Percentiles rank a stretch among this genome's conserved stretches.
Evolutionary conservation across 2,888 invertebrate genomes (phyloP).

Genomic region (Melinaea marsaeus): DNA sequence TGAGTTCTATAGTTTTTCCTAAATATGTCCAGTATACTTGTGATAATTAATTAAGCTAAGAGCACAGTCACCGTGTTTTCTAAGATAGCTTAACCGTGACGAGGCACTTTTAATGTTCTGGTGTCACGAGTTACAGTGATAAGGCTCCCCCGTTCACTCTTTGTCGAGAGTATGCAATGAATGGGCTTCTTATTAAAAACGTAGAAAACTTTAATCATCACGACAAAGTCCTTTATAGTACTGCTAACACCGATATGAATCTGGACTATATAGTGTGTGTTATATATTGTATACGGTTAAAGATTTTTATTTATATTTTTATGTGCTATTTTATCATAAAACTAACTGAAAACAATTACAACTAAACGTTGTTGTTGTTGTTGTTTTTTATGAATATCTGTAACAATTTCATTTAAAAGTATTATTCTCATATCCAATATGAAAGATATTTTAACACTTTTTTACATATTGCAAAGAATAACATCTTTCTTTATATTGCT

Average conservation of each 20-base stretch:
- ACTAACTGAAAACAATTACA: too few species aligned
- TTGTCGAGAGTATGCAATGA: conserved; percentile 61
- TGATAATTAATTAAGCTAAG: conserved; percentile 71
- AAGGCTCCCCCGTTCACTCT: conserved; percentile 56
- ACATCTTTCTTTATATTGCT: too few species aligned
- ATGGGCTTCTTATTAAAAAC: conserved; percentile 71
- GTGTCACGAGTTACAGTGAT: conserved; percentile 70
- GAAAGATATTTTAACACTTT: too few species aligned
- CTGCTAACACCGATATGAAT: conserved; percentile 45
- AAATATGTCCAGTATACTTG: conserved; percentile 35
- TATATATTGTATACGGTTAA: too few species aligned
- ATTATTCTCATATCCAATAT: too few species aligned
- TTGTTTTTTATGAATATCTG: too few species aligned
- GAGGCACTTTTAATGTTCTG: conserved; percentile 72
- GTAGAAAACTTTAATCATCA: conserved; percentile 59
- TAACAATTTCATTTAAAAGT: too few species aligned
- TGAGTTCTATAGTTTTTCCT: conserved; percentile 16
- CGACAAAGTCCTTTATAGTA: conserved; percentile 59
- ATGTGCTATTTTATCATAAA: too few species aligned
- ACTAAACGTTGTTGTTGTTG: too few species aligned
- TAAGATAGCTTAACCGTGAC: conserved; percentile 68
- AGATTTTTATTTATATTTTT: too few species aligned
- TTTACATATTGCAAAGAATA: too few species aligned
- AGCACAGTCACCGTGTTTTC: conserved; percentile 67
- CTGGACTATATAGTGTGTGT: not conserved